phyloP scores from a whole-genome alignment of 1,140 invertebrate species.

The Calycopis cecrops region DNA sequence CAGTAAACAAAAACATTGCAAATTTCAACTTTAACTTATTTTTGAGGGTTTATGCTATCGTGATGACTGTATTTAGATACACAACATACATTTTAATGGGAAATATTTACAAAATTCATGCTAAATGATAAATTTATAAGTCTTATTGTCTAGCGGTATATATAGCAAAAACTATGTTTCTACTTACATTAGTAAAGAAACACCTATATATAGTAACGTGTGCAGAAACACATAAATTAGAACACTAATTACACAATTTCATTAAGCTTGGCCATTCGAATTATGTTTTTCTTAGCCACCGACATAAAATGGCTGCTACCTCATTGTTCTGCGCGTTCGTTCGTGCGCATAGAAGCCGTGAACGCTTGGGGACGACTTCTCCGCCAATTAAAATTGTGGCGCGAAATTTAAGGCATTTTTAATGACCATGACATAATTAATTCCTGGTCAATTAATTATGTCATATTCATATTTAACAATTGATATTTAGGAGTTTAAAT shows the following conservation, averaged over 20 bases:
- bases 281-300: constrained; percentile 76
- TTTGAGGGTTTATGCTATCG: constrained; percentile 35
- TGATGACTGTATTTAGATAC: constrained; percentile 40
- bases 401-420: constrained; percentile 71
- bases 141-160: constrained; percentile 57
- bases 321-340: constrained; percentile 75
- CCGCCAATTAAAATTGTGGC: constrained; percentile 75
- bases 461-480: constrained; percentile 17
- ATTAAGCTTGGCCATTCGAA: constrained; percentile 75
- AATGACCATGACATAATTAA: constrained; percentile 44
- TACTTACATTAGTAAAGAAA: constrained; percentile 73
- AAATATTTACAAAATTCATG: constrained; percentile 59
- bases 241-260: constrained; percentile 75
- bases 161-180: constrained; percentile 57
- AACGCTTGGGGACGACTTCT: constrained; percentile 73
- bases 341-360: constrained; percentile 75
- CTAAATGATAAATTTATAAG: constrained; percentile 63
- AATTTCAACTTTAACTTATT: constrained; percentile 11
- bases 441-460: constrained; percentile 6
- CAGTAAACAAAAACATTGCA: constrained; percentile 55
- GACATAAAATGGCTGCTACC: constrained; percentile 76
- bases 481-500: background rate
- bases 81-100: constrained; percentile 53
- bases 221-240: constrained; percentile 73
- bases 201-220: constrained; percentile 64